phyloP scores from a whole-genome alignment of 2,888 invertebrate genomes.

The Orchesellides sinensis region DNA sequence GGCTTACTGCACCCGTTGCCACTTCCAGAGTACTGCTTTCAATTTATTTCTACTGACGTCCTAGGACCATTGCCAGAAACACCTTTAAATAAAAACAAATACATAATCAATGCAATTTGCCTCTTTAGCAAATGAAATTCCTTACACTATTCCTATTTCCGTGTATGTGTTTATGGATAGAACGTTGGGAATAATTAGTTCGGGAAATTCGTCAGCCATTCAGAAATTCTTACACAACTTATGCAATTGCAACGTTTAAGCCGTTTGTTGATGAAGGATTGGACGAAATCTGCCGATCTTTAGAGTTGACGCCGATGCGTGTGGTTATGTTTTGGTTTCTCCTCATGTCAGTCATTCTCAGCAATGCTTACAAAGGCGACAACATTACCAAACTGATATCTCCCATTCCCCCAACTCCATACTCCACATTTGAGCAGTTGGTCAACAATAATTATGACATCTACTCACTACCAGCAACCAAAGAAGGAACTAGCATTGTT shows the following conservation, averaged over 20 bases:
- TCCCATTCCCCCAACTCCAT: background rate
- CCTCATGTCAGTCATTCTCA: background rate
- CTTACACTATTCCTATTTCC: background rate
- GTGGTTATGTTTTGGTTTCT: background rate
- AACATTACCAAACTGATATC: background rate
- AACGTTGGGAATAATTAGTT: background rate
- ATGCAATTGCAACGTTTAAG: background rate
- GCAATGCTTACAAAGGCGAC: background rate
- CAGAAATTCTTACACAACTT: background rate
- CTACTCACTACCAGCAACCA: background rate
- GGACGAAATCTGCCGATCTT: background rate
- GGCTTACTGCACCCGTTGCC: too few relatives aligned
- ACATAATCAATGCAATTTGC: too few relatives aligned
- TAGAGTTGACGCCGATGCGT: background rate
- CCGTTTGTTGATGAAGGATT: background rate
- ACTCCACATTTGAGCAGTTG: background rate
- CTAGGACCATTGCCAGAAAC: too few relatives aligned
- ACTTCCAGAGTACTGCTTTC: too few relatives aligned
- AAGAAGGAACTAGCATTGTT: background rate
- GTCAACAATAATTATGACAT: background rate
- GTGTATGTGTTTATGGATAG: background rate
- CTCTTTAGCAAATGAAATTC: too few relatives aligned
- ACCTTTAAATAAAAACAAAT: too few relatives aligned
- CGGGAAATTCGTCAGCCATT: background rate
- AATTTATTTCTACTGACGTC: too few relatives aligned